These are phyloP conservation scores for Zoroaster sp. DNA, from an alignment of 53 echinoderm and acorn worm species.

Conservation along the genomic window DNA sequence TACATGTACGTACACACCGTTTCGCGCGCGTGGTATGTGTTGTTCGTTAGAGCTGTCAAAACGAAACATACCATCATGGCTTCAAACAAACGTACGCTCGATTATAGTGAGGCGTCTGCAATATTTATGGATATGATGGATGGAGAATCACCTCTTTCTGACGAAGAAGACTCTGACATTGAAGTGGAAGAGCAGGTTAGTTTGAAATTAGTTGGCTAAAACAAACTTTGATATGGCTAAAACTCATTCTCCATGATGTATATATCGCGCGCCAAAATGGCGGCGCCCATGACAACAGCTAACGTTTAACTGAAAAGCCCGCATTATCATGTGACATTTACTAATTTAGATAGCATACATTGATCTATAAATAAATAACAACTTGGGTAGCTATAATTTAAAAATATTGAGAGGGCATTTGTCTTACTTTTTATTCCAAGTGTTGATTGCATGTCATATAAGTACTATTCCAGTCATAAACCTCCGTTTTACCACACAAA, in stretches of 20 bases:
- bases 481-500: no score
- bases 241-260: not conserved
- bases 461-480: no score
- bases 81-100: not conserved
- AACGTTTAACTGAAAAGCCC: not conserved
- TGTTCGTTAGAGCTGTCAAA: not conserved
- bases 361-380: not conserved
- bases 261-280: not conserved
- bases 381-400: no score
- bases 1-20: not conserved
- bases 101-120: not conserved
- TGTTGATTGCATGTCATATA: no score
- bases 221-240: not conserved
- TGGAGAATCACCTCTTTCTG: not conserved
- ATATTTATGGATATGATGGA: not conserved
- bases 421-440: no score
- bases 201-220: not conserved
- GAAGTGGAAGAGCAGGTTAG: conserved; percentile 1
- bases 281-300: not conserved
- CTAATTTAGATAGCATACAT: no score
- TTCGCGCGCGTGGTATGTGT: not conserved
- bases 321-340: no score
- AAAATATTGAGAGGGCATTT: no score
- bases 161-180: not conserved
- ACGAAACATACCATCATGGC: not conserved